phyloP scores from a whole-genome alignment of 2,113 vertebrate species.

The Labrus mixtus region DNA sequence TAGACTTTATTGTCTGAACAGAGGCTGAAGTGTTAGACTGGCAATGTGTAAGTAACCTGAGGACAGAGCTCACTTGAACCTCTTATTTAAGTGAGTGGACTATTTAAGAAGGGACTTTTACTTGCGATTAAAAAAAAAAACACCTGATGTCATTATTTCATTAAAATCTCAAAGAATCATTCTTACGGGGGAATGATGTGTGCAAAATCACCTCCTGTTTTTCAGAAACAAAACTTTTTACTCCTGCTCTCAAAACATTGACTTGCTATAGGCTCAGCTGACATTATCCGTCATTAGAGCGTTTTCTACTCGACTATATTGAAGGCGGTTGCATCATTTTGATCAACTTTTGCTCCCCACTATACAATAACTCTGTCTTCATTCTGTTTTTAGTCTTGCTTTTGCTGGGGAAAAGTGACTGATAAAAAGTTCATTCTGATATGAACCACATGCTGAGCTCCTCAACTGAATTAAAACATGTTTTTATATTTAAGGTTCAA shows the following conservation, averaged over 20 bases:
- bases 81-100: slow-evolving; percentile 31
- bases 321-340: slow-evolving; percentile 3
- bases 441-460: not conserved
- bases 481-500: slow-evolving; percentile 1
- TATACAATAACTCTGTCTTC: not conserved
- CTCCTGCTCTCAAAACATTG: too few species aligned
- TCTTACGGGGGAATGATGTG: too few species aligned
- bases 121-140: too few species aligned
- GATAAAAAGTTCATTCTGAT: not conserved
- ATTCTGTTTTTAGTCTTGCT: not conserved
- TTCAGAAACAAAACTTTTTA: too few species aligned
- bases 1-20: slow-evolving; percentile 15
- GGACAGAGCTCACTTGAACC: slow-evolving; percentile 28
- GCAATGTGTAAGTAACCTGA: slow-evolving; percentile 8
- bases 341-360: too few species aligned
- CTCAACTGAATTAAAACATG: not conserved
- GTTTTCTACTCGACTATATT: not conserved
- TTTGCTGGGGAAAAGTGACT: not conserved
- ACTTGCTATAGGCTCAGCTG: too few species aligned
- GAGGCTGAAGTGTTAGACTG: slow-evolving; percentile 24
- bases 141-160: too few species aligned
- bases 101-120: slow-evolving; percentile 36
- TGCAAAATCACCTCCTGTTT: too few species aligned
- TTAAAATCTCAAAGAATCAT: too few species aligned
- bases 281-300: slow-evolving; percentile 3